A percentile compares a stretch with the other conserved stretches of the same genome.
Conservation (phyloP, 2,888 invertebrate species). For the Hirudinaria manillensis region DNA sequence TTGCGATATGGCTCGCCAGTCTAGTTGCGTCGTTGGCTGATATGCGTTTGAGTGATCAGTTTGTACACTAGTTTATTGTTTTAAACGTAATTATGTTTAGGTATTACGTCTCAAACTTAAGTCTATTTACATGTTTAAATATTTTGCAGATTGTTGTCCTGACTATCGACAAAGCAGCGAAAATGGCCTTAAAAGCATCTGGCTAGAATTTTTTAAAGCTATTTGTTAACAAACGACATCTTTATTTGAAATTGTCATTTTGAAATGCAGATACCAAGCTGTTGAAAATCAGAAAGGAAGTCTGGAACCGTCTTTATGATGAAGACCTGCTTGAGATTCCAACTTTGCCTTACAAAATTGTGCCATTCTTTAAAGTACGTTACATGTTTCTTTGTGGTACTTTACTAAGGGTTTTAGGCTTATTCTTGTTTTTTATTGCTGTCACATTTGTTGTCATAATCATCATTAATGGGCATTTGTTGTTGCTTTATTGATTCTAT, state of each 20-base stretch:
- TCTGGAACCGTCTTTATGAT: constrained; percentile 27
- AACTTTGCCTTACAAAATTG: constrained; percentile 26
- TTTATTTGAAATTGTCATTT: neutral
- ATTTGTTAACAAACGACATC: neutral
- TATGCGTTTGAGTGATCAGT: neutral
- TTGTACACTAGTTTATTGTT: neutral
- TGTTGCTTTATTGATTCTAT: too few relatives aligned
- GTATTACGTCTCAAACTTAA: neutral
- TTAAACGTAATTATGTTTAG: neutral
- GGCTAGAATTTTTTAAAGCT: neutral
- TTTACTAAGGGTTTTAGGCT: neutral
- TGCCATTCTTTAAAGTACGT: constrained; percentile 25
- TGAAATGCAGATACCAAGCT: constrained; percentile 12
- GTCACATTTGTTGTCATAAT: too few relatives aligned
- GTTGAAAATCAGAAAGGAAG: constrained; percentile 23
- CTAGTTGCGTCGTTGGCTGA: neutral
- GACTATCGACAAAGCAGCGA: constrained; percentile 18
- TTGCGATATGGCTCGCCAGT: neutral
- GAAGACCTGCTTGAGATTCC: constrained; percentile 15
- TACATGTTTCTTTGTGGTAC: neutral
- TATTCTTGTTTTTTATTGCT: too few relatives aligned
- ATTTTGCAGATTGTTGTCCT: too few relatives aligned
- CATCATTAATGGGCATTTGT: too few relatives aligned
- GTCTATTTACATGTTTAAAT: neutral
- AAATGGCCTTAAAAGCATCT: constrained; percentile 24